Percentiles rank a stretch among this genome's conserved stretches.
phyloP scores from a whole-genome alignment of 2,113 vertebrate genomes.

The Panthera uncia region DNA sequence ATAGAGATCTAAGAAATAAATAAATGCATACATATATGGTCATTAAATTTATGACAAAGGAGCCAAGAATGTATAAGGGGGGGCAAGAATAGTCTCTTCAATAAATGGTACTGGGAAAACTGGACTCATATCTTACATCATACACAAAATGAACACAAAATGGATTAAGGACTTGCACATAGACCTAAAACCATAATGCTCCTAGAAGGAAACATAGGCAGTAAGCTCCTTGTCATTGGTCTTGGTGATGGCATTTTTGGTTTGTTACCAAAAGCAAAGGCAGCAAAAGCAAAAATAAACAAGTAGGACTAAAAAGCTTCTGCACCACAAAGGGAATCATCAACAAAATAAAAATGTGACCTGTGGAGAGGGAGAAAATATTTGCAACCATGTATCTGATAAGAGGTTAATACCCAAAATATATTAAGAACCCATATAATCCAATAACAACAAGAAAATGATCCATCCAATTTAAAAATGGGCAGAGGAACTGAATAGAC shows the following conservation, averaged over 20 bases:
- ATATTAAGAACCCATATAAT: neutral
- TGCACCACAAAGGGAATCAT: neutral
- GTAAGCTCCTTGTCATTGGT: neutral
- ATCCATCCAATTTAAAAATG: neutral
- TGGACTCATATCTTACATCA: neutral
- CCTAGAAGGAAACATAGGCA: neutral
- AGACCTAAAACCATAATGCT: neutral
- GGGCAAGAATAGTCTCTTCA: neutral
- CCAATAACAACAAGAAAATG: neutral
- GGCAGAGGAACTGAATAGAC: neutral
- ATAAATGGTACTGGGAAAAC: neutral
- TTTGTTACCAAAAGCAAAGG: neutral
- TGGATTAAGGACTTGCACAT: neutral
- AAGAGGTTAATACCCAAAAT: neutral
- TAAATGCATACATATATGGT: neutral
- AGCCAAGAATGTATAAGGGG: neutral
- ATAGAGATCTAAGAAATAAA: neutral
- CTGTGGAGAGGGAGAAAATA: neutral
- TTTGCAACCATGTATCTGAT: neutral
- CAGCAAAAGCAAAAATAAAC: neutral
- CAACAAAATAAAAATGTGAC: neutral
- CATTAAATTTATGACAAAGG: neutral
- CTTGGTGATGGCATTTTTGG: neutral
- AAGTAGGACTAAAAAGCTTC: neutral
- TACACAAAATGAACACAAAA: neutral